Evolutionary conservation across 2,888 invertebrate species (phyloP).

Genomic region (Lasioglossum malachurum): DNA sequence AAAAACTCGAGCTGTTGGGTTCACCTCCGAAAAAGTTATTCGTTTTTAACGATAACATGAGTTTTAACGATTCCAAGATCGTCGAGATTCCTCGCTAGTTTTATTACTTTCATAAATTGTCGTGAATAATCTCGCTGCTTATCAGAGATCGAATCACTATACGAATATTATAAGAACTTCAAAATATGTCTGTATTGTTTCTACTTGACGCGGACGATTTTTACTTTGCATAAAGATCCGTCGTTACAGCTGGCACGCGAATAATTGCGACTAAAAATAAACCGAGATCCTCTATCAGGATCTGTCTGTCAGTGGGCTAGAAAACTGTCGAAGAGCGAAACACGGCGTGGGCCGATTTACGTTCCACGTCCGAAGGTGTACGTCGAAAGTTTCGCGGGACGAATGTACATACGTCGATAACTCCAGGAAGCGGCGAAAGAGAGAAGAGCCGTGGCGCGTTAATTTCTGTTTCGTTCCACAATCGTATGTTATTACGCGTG

Average conservation of each 20-base stretch:
- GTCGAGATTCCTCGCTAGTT: neutral
- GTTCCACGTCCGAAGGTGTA: neutral
- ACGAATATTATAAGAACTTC: too few species aligned
- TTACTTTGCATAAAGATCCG: neutral
- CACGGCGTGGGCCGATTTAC: slow-evolving; percentile 22
- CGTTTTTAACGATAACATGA: too few species aligned
- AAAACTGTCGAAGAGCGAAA: neutral
- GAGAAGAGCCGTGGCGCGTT: neutral
- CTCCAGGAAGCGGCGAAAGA: slow-evolving; percentile 8
- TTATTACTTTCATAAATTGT: neutral
- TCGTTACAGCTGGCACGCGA: neutral
- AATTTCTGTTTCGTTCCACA: slow-evolving; percentile 53
- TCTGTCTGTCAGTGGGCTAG: neutral
- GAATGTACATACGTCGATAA: slow-evolving; percentile 17
- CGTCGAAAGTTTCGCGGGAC: slow-evolving; percentile 5
- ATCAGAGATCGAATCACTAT: neutral
- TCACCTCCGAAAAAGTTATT: too few species aligned
- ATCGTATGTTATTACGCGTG: slow-evolving; percentile 47
- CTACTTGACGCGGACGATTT: neutral
- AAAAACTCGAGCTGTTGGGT: too few species aligned
- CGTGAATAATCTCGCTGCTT: neutral
- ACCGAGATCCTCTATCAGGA: neutral
- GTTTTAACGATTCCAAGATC: neutral
- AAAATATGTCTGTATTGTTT: neutral
- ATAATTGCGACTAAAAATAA: neutral